These are phyloP conservation scores for Troides helena DNA, from an alignment of 2,888 invertebrate species.

Conservation along the genomic window DNA sequence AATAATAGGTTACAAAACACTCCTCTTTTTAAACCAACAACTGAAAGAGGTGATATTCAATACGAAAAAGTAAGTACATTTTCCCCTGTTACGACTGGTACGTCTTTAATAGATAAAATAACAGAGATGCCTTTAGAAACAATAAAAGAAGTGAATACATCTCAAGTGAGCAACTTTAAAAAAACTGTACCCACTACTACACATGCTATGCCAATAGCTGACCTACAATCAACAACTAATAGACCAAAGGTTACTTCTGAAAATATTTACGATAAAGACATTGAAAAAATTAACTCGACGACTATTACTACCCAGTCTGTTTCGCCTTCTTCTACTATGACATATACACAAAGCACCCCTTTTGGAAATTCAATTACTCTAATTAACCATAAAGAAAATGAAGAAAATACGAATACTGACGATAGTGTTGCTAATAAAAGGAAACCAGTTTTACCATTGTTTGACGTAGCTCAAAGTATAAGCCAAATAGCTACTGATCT, in stretches of 20 bases:
- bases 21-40: slow-evolving; percentile 39
- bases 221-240: slow-evolving; percentile 26
- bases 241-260: slow-evolving; percentile 31
- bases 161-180: slow-evolving; percentile 38
- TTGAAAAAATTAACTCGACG: slow-evolving; percentile 57
- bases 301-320: slow-evolving; percentile 72
- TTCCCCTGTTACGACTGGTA: slow-evolving; percentile 56
- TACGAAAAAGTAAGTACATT: slow-evolving; percentile 62
- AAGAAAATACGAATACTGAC: slow-evolving; percentile 28
- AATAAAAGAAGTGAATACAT: slow-evolving; percentile 37
- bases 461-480: slow-evolving; percentile 73
- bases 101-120: slow-evolving; percentile 52
- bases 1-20: slow-evolving; percentile 33
- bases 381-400: slow-evolving; percentile 32
- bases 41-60: slow-evolving; percentile 45
- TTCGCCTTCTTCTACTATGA: slow-evolving; percentile 62
- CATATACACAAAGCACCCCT: slow-evolving; percentile 57
- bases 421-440: slow-evolving; percentile 37
- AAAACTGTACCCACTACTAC: slow-evolving; percentile 38
- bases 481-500: slow-evolving; percentile 76
- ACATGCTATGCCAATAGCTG: slow-evolving; percentile 30
- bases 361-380: slow-evolving; percentile 39
- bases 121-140: slow-evolving; percentile 42
- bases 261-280: slow-evolving; percentile 41
- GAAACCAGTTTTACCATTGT: slow-evolving; percentile 53